Evolutionary conservation across 1,140 invertebrate genomes (phyloP).

Genomic region (Archivesica marissinica): DNA sequence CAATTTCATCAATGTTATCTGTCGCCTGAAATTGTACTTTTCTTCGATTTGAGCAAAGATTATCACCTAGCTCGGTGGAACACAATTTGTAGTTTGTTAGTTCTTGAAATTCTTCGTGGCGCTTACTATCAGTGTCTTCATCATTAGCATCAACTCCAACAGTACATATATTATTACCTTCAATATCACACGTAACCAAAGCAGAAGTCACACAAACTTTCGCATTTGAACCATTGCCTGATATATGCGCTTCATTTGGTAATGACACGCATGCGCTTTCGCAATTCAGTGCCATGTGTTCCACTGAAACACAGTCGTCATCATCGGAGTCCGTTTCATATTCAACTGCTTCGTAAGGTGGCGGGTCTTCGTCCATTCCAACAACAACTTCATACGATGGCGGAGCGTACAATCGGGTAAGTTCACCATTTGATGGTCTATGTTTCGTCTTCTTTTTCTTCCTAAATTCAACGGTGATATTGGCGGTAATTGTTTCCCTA

Average conservation of each 20-base stretch:
- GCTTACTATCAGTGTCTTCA: not conserved
- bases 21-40: not conserved
- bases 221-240: not conserved
- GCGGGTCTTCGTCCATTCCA: conserved; percentile 50
- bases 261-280: not conserved
- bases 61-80: not conserved
- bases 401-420: conserved; percentile 48
- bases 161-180: conserved; percentile 22
- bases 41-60: not conserved
- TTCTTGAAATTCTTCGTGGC: conserved; percentile 31
- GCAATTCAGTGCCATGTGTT: not conserved
- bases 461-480: conserved; percentile 41
- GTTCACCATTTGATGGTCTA: conserved; percentile 7
- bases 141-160: not conserved
- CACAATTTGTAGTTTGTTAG: conserved; percentile 37
- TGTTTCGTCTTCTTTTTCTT: conserved; percentile 18
- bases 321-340: not conserved
- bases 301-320: conserved; percentile 13
- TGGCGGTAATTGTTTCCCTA: conserved; percentile 33
- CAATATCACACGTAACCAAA: conserved; percentile 40
- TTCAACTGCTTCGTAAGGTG: conserved; percentile 35
- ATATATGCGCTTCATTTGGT: not conserved
- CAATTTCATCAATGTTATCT: conserved; percentile 7
- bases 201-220: not conserved
- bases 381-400: conserved; percentile 58